phyloP scores from a whole-genome alignment of 2,888 invertebrate species.

The Frankliniella intonsa region DNA sequence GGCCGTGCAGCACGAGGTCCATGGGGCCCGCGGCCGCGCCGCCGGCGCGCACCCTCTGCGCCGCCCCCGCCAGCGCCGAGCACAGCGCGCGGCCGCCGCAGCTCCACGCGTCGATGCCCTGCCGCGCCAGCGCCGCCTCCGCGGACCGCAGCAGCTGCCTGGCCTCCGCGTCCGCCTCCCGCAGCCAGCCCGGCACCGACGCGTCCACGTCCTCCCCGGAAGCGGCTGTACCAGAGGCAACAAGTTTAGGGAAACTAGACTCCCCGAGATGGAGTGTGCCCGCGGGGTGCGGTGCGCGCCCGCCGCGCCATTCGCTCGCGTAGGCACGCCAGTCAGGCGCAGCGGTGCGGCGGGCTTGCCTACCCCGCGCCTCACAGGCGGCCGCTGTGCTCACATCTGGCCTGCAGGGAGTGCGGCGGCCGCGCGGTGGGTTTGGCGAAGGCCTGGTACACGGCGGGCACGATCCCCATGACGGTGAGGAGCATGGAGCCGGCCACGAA shows the following conservation, averaged over 20 bases:
- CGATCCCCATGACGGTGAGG: conserved; percentile 17
- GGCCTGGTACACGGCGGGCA: conserved; percentile 11
- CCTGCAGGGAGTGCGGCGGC: not conserved
- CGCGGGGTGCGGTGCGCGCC: too few relatives aligned
- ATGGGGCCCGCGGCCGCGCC: not conserved
- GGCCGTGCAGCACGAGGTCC: conserved; percentile 15
- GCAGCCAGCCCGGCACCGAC: not conserved
- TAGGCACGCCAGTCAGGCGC: not conserved
- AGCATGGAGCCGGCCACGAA: conserved; percentile 20
- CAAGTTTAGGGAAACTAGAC: not conserved
- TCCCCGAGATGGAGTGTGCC: too few relatives aligned
- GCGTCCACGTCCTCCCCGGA: not conserved
- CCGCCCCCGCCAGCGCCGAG: conserved; percentile 10
- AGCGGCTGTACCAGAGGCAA: not conserved
- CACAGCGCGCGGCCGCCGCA: conserved; percentile 17
- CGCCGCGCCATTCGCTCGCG: not conserved
- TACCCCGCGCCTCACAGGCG: not conserved
- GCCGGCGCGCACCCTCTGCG: not conserved
- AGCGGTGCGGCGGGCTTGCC: not conserved
- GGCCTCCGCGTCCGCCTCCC: not conserved
- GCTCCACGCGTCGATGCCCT: not conserved
- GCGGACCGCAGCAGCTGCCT: not conserved
- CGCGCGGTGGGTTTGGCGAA: not conserved
- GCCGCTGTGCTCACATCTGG: not conserved
- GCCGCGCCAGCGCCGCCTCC: conserved; percentile 12